These are phyloP conservation scores for Neoniphon sammara DNA, from an alignment of 2,797 vertebrate species.

Conservation along the genomic window DNA sequence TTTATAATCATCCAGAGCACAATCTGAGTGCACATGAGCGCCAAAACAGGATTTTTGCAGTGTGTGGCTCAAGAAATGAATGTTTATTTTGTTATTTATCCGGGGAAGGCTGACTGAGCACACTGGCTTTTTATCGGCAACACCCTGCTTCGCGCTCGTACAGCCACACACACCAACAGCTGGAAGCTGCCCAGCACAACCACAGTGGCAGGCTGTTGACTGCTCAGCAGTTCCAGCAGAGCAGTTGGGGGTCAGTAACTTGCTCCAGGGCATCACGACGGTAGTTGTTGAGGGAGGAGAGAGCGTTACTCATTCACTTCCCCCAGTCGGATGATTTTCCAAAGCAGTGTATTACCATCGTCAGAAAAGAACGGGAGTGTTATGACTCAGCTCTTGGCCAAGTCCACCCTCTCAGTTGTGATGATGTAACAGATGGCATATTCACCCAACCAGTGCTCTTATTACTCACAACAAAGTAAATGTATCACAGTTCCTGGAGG, in stretches of 20 bases:
- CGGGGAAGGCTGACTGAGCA: conserved; percentile 48
- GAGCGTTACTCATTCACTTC: conserved; percentile 55
- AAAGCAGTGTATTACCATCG: conserved; percentile 36
- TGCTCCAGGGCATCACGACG: conserved; percentile 51
- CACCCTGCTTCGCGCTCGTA: conserved; percentile 30
- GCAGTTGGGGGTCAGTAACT: conserved; percentile 41
- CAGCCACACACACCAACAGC: conserved; percentile 20
- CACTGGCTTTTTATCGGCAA: conserved; percentile 48
- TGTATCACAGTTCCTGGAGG: conserved; percentile 54
- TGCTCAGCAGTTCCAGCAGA: conserved; percentile 22
- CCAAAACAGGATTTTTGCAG: conserved; percentile 42
- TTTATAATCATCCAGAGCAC: conserved; percentile 25
- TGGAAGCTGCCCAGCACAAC: conserved; percentile 31
- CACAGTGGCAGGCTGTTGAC: conserved; percentile 6
- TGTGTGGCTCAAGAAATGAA: conserved; percentile 29
- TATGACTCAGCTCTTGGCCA: conserved; percentile 79
- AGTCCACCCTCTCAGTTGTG: conserved; percentile 63
- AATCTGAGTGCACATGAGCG: conserved; percentile 31
- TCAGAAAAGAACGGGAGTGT: conserved; percentile 52
- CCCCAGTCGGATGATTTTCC: conserved; percentile 52
- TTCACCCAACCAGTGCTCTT: conserved; percentile 53
- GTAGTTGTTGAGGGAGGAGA: conserved; percentile 43
- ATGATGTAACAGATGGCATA: conserved; percentile 75
- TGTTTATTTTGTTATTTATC: conserved; percentile 51
- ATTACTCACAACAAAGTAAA: conserved; percentile 73